Conservation (phyloP, 2,888 invertebrate genomes). For the Brenthis hecate region DNA sequence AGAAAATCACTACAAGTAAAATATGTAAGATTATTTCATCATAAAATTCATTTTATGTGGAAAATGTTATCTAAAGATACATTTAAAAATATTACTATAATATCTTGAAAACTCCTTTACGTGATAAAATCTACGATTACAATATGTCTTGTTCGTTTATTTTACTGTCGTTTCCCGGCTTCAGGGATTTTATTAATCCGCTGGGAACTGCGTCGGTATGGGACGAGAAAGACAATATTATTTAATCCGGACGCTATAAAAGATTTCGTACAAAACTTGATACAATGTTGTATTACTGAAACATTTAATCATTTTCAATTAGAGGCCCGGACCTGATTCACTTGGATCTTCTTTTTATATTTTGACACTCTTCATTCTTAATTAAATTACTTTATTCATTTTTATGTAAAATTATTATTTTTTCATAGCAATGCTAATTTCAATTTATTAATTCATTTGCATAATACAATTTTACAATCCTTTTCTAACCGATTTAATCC, state of each 20-base stretch:
- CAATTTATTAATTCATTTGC: too few relatives aligned
- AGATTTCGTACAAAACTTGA: constrained; percentile 17
- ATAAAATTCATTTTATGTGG: background rate
- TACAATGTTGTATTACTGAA: background rate
- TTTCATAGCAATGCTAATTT: too few relatives aligned
- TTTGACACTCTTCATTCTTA: too few relatives aligned
- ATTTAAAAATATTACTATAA: constrained; percentile 12
- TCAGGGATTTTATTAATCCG: constrained; percentile 32
- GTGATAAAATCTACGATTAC: constrained; percentile 28
- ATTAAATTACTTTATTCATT: too few relatives aligned
- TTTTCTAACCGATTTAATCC: too few relatives aligned
- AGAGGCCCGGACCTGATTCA: too few relatives aligned
- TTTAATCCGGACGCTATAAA: constrained; percentile 32
- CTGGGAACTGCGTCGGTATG: constrained; percentile 26
- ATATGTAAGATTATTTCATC: background rate
- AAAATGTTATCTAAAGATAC: background rate
- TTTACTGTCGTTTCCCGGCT: constrained; percentile 26
- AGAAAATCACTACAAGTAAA: background rate
- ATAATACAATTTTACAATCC: too few relatives aligned
- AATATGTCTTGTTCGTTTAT: constrained; percentile 27
- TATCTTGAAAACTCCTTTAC: constrained; percentile 26
- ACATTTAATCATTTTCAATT: too few relatives aligned
- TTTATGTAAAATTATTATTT: too few relatives aligned
- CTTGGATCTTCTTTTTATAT: too few relatives aligned
- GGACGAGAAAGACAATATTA: constrained; percentile 23